Percentiles rank a stretch among this genome's conserved stretches.
phyloP scores from a whole-genome alignment of 2,797 vertebrate species.

The Lepidocolaptes lacrymiger region DNA sequence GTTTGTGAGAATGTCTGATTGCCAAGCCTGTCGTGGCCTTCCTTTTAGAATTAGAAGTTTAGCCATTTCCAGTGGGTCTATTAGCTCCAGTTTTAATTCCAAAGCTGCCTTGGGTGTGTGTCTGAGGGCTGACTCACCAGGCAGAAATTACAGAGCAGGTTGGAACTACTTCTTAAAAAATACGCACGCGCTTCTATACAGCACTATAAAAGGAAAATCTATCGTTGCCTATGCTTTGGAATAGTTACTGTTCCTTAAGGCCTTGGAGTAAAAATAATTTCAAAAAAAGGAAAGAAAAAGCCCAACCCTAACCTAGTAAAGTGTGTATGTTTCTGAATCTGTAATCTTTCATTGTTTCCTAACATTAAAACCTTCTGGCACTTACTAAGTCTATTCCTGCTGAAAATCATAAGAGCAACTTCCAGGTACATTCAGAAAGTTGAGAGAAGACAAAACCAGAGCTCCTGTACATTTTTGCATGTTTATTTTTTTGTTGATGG shows the following conservation, averaged over 20 bases:
- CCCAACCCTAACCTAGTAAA: neutral
- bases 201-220: slow-evolving; percentile 19
- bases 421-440: neutral
- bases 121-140: slow-evolving; percentile 19
- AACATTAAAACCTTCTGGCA: neutral
- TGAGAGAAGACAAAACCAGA: neutral
- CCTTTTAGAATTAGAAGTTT: neutral
- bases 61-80: neutral
- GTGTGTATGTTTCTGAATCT: neutral
- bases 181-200: neutral
- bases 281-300: neutral
- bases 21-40: neutral
- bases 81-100: neutral
- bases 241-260: neutral
- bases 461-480: neutral
- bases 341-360: neutral
- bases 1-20: neutral
- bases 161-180: slow-evolving; percentile 38
- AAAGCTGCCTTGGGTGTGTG: neutral
- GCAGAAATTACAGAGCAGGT: slow-evolving; percentile 41
- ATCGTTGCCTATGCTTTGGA: neutral
- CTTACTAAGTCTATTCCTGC: neutral
- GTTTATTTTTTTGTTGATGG: neutral
- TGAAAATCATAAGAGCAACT: neutral
- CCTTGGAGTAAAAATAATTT: neutral